Percentiles rank a stretch among this genome's conserved stretches.
phyloP scores from a whole-genome alignment of 2,113 vertebrate genomes.

The Nycticorax nycticorax region DNA sequence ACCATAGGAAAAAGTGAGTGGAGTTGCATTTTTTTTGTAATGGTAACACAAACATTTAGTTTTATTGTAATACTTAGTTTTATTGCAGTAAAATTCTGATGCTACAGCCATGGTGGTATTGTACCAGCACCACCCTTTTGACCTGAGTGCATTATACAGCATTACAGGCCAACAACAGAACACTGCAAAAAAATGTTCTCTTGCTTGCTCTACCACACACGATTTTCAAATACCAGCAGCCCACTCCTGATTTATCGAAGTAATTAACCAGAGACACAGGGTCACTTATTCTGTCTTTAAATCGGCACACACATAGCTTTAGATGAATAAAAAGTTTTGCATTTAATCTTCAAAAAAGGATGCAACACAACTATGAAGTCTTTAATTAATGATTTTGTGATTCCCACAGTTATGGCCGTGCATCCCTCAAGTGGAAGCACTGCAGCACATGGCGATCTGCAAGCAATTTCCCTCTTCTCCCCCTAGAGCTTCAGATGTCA shows the following conservation, averaged over 20 bases:
- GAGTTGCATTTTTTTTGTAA: neutral
- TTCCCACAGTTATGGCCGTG: neutral
- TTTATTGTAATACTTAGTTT: neutral
- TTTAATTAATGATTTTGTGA: neutral
- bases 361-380: neutral
- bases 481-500: neutral
- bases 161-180: neutral
- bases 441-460: neutral
- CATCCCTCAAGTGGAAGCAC: neutral
- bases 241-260: neutral
- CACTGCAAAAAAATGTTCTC: neutral
- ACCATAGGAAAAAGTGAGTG: neutral
- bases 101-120: neutral
- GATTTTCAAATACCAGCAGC: neutral
- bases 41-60: neutral
- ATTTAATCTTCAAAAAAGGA: neutral
- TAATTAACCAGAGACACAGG: neutral
- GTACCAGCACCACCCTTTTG: neutral
- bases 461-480: neutral
- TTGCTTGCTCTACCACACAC: neutral
- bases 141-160: neutral
- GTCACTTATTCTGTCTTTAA: neutral
- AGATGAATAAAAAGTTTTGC: neutral
- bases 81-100: neutral
- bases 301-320: neutral